phyloP scores from a whole-genome alignment of 2,797 vertebrate genomes.

The Poecile montanus region DNA sequence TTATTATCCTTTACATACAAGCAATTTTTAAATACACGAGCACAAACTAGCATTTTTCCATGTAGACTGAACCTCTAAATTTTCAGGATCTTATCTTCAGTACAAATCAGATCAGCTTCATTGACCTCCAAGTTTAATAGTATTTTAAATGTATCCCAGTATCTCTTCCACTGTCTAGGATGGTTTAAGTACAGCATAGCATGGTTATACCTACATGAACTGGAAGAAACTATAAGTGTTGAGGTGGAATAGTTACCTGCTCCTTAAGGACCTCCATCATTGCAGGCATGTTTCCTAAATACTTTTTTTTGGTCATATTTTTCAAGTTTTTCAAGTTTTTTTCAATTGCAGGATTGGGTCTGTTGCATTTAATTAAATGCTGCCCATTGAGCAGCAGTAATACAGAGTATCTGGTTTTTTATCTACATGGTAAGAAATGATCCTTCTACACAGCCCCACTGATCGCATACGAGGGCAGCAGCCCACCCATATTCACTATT shows the following conservation, averaged over 20 bases:
- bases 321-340: too few relatives aligned
- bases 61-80: background rate
- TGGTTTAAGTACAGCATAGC: background rate
- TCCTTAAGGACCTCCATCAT: background rate
- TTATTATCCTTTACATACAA: background rate
- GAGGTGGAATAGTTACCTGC: background rate
- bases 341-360: background rate
- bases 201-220: background rate
- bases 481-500: background rate
- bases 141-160: background rate
- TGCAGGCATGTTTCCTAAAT: background rate
- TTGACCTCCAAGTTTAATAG: background rate
- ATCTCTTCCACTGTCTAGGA: background rate
- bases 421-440: background rate
- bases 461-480: background rate
- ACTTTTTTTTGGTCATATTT: fast-evolving
- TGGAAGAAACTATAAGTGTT: background rate
- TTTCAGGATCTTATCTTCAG: background rate
- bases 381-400: background rate
- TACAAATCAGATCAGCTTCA: background rate
- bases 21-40: background rate
- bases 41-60: background rate
- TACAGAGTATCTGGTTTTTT: background rate
- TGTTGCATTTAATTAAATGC: background rate
- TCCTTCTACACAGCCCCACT: background rate